These are phyloP conservation scores for Numenius phaeopus DNA, from an alignment of 2,797 vertebrate species.

Conservation along the genomic window DNA sequence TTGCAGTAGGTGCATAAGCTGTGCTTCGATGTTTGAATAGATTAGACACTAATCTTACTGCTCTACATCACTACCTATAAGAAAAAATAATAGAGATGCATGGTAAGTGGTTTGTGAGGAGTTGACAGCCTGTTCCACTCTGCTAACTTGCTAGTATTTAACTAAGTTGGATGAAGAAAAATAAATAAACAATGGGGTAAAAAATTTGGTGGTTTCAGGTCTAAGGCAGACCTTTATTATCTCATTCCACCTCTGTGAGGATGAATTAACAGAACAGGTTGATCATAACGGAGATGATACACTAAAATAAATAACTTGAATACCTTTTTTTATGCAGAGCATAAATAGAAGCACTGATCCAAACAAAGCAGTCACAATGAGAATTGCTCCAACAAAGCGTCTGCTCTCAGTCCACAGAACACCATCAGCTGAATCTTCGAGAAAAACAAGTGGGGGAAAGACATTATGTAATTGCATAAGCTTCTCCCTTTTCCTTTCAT, in stretches of 20 bases:
- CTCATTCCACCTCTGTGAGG: background rate
- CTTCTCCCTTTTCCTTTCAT: background rate
- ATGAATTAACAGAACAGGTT: background rate
- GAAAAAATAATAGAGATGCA: background rate
- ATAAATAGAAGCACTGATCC: background rate
- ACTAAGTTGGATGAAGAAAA: background rate
- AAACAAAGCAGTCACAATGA: background rate
- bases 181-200: background rate
- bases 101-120: background rate
- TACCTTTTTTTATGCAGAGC: conserved; percentile 48
- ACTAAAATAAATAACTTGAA: background rate
- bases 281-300: background rate
- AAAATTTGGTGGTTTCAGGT: background rate
- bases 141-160: background rate
- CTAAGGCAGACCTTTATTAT: background rate
- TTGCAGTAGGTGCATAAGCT: background rate
- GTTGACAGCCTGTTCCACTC: background rate
- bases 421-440: background rate
- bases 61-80: background rate
- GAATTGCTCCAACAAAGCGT: background rate
- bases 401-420: conserved; percentile 6
- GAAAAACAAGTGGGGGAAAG: background rate
- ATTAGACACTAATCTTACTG: background rate
- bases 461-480: background rate
- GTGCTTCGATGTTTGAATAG: background rate